Evolutionary conservation across 1,140 invertebrate genomes (phyloP).

Genomic region (Cyclina sinensis): DNA sequence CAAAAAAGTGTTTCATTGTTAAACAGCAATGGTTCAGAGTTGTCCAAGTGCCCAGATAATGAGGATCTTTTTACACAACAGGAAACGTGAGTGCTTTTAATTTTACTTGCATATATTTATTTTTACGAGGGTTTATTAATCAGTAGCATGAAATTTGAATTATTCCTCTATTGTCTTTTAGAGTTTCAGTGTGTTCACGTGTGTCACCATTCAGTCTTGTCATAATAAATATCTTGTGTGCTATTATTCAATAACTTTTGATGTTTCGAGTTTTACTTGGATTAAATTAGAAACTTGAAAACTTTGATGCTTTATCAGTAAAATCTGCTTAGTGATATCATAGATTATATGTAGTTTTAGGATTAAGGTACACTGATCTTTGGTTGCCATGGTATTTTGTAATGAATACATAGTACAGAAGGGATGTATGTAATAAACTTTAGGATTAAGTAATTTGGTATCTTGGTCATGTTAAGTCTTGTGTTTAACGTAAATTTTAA

Average conservation of each 20-base stretch:
- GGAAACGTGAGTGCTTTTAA: neutral
- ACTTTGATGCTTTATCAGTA: neutral
- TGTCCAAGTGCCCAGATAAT: neutral
- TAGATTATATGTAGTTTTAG: slow-evolving; percentile 17
- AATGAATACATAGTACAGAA: slow-evolving; percentile 29
- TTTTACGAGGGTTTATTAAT: no score
- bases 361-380: slow-evolving; percentile 16
- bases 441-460: slow-evolving; percentile 21
- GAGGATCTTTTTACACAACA: neutral
- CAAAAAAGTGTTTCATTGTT: no score
- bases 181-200: no score
- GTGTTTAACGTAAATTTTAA: neutral
- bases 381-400: slow-evolving; percentile 33
- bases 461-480: neutral
- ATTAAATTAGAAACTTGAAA: neutral
- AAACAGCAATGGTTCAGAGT: neutral
- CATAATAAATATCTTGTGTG: no score
- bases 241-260: neutral
- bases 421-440: slow-evolving; percentile 7
- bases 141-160: no score
- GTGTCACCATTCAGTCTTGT: no score
- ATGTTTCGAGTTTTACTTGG: slow-evolving; percentile 23
- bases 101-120: no score
- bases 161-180: no score
- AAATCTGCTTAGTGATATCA: slow-evolving; percentile 37